Evolutionary conservation across 2,113 vertebrate genomes (phyloP).

Genomic region (Dicaeum eximium): DNA sequence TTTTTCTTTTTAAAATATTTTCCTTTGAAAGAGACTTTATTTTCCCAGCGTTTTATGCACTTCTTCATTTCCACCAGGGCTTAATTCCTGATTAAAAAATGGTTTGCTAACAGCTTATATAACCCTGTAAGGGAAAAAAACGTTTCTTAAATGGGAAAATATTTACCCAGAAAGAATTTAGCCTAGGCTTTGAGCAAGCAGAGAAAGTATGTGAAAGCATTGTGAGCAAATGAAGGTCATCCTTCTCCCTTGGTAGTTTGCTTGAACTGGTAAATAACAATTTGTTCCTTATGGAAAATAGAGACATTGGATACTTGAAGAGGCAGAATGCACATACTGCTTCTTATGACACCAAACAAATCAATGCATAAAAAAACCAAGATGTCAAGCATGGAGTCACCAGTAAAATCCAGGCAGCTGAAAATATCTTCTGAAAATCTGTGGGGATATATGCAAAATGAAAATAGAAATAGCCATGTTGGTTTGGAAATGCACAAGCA

Average conservation of each 20-base stretch:
- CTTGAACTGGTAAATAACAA: background rate
- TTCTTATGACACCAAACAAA: background rate
- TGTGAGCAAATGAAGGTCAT: background rate
- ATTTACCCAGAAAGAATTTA: background rate
- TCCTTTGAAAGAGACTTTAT: background rate
- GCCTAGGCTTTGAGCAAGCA: background rate
- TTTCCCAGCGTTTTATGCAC: background rate
- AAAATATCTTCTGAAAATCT: background rate
- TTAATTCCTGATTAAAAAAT: background rate
- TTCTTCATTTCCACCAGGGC: background rate
- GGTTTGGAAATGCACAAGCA: background rate
- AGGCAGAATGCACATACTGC: background rate
- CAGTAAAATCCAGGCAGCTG: background rate
- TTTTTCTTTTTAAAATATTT: background rate
- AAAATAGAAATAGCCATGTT: background rate
- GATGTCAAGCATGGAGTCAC: background rate
- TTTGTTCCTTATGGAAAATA: background rate
- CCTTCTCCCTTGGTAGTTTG: background rate
- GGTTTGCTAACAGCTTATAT: background rate
- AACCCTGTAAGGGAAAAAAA: slow-evolving; percentile 5
- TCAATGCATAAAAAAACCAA: background rate
- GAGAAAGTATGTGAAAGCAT: background rate
- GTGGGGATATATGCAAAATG: background rate
- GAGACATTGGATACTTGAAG: background rate
- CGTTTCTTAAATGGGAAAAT: background rate